These are phyloP conservation scores for Falco biarmicus DNA, from an alignment of 2,797 vertebrate genomes.

Conservation along the genomic window DNA sequence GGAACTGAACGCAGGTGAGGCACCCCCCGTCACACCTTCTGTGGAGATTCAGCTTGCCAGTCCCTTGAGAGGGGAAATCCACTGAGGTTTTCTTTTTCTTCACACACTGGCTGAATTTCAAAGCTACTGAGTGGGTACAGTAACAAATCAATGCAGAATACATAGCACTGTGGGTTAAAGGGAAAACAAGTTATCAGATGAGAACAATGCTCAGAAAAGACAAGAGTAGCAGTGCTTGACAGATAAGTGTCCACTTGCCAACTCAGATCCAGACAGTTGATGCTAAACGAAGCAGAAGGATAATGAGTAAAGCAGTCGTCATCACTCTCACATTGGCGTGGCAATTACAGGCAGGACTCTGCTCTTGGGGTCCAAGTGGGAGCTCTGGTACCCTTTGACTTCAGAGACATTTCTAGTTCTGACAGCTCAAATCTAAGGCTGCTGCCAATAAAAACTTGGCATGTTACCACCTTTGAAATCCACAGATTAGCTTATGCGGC, in stretches of 20 bases:
- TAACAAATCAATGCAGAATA: not conserved
- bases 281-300: not conserved
- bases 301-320: not conserved
- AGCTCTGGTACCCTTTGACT: not conserved
- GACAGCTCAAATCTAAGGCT: not conserved
- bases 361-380: not conserved
- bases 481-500: not conserved
- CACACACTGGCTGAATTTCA: not conserved
- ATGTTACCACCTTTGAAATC: not conserved
- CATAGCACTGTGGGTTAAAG: not conserved
- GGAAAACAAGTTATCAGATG: not conserved
- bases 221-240: not conserved
- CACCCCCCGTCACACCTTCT: not conserved
- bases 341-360: not conserved
- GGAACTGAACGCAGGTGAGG: not conserved
- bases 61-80: not conserved
- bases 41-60: not conserved
- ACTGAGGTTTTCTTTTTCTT: not conserved
- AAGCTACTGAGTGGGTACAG: not conserved
- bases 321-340: fast-evolving
- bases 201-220: not conserved
- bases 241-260: not conserved
- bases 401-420: not conserved
- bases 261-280: not conserved
- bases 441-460: conserved; percentile 14